These are phyloP conservation scores for Tipula vernalis DNA, from an alignment of 2,888 invertebrate species.

Conservation along the genomic window DNA sequence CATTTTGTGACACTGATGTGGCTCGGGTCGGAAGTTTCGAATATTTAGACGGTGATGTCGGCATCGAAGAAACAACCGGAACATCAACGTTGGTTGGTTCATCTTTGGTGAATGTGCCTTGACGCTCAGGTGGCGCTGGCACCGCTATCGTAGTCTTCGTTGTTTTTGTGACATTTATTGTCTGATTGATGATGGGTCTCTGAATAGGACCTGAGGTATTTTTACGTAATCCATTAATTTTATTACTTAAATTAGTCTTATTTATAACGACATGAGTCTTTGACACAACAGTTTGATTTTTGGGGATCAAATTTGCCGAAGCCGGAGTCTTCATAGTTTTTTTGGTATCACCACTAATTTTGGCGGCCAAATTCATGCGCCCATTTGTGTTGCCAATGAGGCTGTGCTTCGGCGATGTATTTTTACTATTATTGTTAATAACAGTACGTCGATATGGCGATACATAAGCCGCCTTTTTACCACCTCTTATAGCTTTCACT, in stretches of 20 bases:
- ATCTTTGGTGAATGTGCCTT: slow-evolving; percentile 88
- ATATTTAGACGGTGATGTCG: slow-evolving; percentile 22
- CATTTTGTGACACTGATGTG: slow-evolving; percentile 11
- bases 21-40: slow-evolving; percentile 32
- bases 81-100: slow-evolving; percentile 40
- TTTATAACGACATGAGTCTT: slow-evolving; percentile 17
- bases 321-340: slow-evolving; percentile 18
- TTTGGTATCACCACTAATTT: slow-evolving; percentile 29
- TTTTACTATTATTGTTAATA: slow-evolving; percentile 31
- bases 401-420: slow-evolving; percentile 20
- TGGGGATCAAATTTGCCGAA: slow-evolving; percentile 16
- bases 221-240: slow-evolving; percentile 13
- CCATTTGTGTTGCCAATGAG: background rate
- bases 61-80: slow-evolving; percentile 27
- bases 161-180: slow-evolving; percentile 9
- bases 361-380: slow-evolving; percentile 10
- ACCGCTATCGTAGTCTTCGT: background rate
- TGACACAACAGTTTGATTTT: slow-evolving; percentile 14
- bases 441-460: slow-evolving; percentile 42
- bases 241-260: slow-evolving; percentile 16
- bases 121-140: slow-evolving; percentile 49
- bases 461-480: slow-evolving; percentile 52
- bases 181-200: slow-evolving; percentile 11
- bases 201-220: slow-evolving; percentile 15
- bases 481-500: slow-evolving; percentile 30